A percentile compares a stretch with the other conserved stretches of the same genome.
phyloP scores from a whole-genome alignment of 1,140 invertebrate species.

The Yoshiicerus persimilis region DNA sequence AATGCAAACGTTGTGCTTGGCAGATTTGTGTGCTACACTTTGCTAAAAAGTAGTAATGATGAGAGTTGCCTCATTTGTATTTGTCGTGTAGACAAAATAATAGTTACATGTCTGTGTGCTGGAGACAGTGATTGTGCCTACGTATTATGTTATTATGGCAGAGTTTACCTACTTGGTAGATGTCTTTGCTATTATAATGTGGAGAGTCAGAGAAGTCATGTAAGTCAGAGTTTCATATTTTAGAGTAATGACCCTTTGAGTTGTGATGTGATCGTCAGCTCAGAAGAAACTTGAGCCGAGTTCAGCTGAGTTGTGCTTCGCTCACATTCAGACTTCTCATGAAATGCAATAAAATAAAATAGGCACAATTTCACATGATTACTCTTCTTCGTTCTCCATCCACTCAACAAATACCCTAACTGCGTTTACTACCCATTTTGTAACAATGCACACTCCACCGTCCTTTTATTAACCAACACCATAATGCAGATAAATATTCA shows the following conservation, averaged over 20 bases:
- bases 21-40: no score
- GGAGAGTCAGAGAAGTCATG: neutral
- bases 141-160: no score
- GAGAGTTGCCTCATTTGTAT: no score
- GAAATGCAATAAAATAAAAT: conserved; percentile 29
- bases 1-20: no score
- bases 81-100: no score
- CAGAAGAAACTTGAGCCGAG: neutral
- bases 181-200: neutral
- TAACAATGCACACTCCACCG: neutral
- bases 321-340: conserved; percentile 17
- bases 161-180: no score
- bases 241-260: conserved; percentile 39
- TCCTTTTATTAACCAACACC: neutral
- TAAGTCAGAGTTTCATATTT: neutral
- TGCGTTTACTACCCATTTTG: neutral
- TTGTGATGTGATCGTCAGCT: neutral
- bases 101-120: no score
- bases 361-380: conserved; percentile 33
- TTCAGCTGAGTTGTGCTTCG: neutral
- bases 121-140: no score
- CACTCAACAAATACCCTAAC: neutral
- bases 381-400: neutral
- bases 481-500: neutral
- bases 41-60: no score